These are phyloP conservation scores for Drosophila nr. perissopoda DNA, from an alignment of 2,888 invertebrate genomes.

Conservation along the genomic window DNA sequence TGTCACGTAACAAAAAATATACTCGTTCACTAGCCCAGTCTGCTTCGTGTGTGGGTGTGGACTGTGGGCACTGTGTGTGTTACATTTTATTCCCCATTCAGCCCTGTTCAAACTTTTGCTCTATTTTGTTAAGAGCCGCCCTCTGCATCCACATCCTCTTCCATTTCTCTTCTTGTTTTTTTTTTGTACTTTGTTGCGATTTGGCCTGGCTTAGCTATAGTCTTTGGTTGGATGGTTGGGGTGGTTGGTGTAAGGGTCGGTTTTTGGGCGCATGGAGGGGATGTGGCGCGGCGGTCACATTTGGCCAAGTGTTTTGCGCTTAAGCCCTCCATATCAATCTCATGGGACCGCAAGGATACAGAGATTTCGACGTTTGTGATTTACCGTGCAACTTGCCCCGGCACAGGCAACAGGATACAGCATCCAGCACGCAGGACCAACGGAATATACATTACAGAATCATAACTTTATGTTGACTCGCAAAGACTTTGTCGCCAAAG, in stretches of 20 bases:
- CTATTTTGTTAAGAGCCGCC: slow-evolving; percentile 65
- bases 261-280: slow-evolving; percentile 3
- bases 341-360: slow-evolving; percentile 82
- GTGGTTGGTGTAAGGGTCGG: slow-evolving; percentile 36
- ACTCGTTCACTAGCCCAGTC: slow-evolving; percentile 48
- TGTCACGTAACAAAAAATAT: slow-evolving; percentile 71
- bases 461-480: slow-evolving; percentile 69
- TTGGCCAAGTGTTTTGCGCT: slow-evolving; percentile 85
- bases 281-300: slow-evolving; percentile 84
- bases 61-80: slow-evolving; percentile 3
- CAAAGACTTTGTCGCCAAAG: slow-evolving; percentile 60
- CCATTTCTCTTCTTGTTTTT: slow-evolving; percentile 4
- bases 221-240: slow-evolving; percentile 17
- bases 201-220: slow-evolving; percentile 67
- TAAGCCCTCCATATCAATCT: slow-evolving; percentile 85
- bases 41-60: slow-evolving; percentile 9
- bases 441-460: slow-evolving; percentile 62
- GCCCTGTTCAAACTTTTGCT: slow-evolving; percentile 50
- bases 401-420: slow-evolving; percentile 32
- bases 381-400: slow-evolving; percentile 60
- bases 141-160: slow-evolving; percentile 15
- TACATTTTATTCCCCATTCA: slow-evolving; percentile 27
- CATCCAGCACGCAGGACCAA: slow-evolving; percentile 16
- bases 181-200: slow-evolving; percentile 63
- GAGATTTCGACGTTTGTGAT: slow-evolving; percentile 84